Base-by-base conservation (phyloP, 2,888 invertebrate genomes). In the Cacoxenus indagator region DNA sequence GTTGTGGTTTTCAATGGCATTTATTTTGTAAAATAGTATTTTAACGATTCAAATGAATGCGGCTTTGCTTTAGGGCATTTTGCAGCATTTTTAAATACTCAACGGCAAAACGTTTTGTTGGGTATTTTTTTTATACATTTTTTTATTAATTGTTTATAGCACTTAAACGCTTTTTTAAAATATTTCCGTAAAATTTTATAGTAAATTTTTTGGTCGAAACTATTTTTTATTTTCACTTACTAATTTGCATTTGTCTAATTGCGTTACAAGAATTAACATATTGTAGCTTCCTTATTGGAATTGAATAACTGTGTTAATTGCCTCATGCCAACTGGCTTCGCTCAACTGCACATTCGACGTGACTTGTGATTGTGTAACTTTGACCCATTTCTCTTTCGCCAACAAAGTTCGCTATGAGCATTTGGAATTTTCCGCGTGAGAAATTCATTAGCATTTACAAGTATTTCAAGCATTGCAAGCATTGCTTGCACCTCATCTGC, bases 1-100 rank as follows among this genome's bases (percentile, higher is more conserved):
- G 17, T 6, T 57, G 48, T 48, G 2, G 29, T 6, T 57, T 57
- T 57, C 57, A 57, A 29, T 57, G 57, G 57, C 29, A 57, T 57
- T 57, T 57, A 57, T 57, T 57, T 29, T 8, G 29, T 8, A n/a
- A 57, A 57, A 57, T 57, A 27, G 29, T 57, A 29, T 57, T 57
- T 57, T 26, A 29, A 29, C 57, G 27, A 57, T 29, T 57, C 29
- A 14, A 29, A 29, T 29, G 29, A 57, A 27, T 57, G 29, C n/a
- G 4, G 26, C 22, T 54, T 22, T 11, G 26, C 22, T 54, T 22
- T 11, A 19, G 14, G 26, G 54, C 54, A 54, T 54, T 54, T 54
- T 9, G 54, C 24, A 24, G 57, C 57, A 57, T 57, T 29, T n/a
- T 57, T n/a, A 57, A 57, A 57, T 57, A n/a, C 19, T 29, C 14